Conservation (phyloP, 64 coral and sea anemone genomes). For the Pachyseris speciosa region DNA sequence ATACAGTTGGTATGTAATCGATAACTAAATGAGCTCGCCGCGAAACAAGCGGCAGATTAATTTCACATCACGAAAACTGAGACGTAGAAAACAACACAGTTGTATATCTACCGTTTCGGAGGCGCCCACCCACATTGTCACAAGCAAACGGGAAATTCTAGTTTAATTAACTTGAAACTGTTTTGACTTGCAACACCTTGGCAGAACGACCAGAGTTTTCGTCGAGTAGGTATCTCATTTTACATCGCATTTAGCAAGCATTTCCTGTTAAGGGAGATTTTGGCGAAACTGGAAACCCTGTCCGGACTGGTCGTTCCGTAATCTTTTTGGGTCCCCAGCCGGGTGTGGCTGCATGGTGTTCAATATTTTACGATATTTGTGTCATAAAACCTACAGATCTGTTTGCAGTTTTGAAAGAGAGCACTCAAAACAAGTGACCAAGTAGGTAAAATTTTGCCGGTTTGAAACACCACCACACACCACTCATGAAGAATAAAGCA, state of each 20-base stretch:
- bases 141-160: background rate
- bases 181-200: background rate
- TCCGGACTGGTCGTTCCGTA: too few species aligned
- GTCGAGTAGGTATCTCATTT: background rate
- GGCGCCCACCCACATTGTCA: background rate
- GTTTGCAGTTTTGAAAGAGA: too few species aligned
- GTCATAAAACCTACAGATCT: too few species aligned
- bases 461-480: too few species aligned
- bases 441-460: too few species aligned
- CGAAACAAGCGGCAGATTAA: background rate
- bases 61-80: conserved; percentile 20
- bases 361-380: too few species aligned
- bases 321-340: too few species aligned
- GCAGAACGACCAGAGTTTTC: background rate
- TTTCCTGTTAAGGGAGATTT: background rate
- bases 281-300: background rate
- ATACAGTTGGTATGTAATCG: background rate
- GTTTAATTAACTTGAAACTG: conserved; percentile 35
- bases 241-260: background rate
- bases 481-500: too few species aligned
- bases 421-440: too few species aligned
- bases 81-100: background rate
- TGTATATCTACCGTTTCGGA: background rate
- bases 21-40: conserved; percentile 7
- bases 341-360: too few species aligned